Conservation (phyloP, 2,888 invertebrate genomes). For the Cryptus armator region DNA sequence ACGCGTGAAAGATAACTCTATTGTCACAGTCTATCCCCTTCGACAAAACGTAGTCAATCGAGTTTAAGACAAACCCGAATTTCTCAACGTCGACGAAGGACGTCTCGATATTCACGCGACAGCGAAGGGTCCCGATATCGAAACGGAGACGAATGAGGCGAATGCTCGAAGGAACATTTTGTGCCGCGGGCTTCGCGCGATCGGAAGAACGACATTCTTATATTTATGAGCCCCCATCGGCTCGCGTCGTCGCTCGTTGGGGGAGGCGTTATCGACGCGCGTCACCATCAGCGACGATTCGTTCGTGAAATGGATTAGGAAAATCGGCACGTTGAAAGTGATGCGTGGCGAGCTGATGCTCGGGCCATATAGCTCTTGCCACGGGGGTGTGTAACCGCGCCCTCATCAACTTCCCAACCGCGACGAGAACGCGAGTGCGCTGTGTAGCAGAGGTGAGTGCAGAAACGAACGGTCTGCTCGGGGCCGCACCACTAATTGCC, state of each 20-base stretch:
- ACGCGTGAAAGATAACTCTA: neutral
- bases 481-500: conserved; percentile 77
- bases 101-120: conserved; percentile 28
- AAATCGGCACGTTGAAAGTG: conserved; percentile 64
- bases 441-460: conserved; percentile 45
- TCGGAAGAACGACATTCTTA: conserved; percentile 7
- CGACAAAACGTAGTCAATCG: neutral
- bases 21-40: neutral
- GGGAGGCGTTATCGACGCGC: conserved; percentile 48
- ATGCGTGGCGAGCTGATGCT: conserved; percentile 52
- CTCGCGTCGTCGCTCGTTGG: conserved; percentile 50
- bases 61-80: conserved; percentile 8
- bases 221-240: conserved; percentile 61
- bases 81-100: conserved; percentile 2
- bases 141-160: conserved; percentile 13
- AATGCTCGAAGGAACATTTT: neutral
- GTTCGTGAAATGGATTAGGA: conserved; percentile 69
- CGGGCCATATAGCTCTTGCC: conserved; percentile 30
- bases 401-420: conserved; percentile 75
- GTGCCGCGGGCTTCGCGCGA: neutral
- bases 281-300: conserved; percentile 56
- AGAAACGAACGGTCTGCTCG: conserved; percentile 60
- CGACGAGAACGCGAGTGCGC: conserved; percentile 65
- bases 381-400: conserved; percentile 67
- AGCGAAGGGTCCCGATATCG: neutral